Conservation (phyloP, 92 coral and sea anemone genomes). For the Parazoanthus atlanticus region DNA sequence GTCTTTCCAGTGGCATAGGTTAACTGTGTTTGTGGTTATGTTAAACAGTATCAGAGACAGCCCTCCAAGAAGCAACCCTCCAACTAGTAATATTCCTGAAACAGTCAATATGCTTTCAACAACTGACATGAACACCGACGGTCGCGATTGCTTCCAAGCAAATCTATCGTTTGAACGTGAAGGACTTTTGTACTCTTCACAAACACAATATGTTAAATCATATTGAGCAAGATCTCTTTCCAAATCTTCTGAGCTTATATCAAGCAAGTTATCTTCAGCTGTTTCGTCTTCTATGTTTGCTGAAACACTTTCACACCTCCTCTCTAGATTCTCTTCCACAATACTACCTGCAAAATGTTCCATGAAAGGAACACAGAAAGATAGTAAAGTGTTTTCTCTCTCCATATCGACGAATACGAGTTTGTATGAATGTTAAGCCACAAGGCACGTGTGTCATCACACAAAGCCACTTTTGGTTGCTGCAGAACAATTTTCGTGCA, state of each 20-base stretch:
- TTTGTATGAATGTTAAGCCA: too few species aligned
- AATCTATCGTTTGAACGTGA: not conserved
- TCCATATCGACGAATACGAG: not conserved
- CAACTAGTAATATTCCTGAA: too few species aligned
- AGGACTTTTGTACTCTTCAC: not conserved
- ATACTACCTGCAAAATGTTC: slow-evolving; percentile 13
- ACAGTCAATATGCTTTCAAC: too few species aligned
- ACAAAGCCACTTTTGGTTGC: too few species aligned
- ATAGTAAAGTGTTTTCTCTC: not conserved
- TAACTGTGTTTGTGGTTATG: too few species aligned
- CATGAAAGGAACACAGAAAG: not conserved
- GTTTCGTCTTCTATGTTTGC: not conserved
- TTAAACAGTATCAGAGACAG: too few species aligned
- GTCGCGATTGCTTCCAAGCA: not conserved
- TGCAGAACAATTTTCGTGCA: too few species aligned
- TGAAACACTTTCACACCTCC: not conserved
- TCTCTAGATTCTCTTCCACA: not conserved
- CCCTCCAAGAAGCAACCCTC: too few species aligned
- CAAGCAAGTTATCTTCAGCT: not conserved
- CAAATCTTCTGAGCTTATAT: not conserved
- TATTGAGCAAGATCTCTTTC: not conserved
- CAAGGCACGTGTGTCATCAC: too few species aligned
- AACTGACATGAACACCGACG: too few species aligned
- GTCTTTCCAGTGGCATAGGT: too few species aligned
- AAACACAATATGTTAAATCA: not conserved